Evolutionary conservation across 2,888 invertebrate species (phyloP), one percentile per base, ranked within the genome.

Genomic region (Kuschelorhynchus macadamiae): DNA sequence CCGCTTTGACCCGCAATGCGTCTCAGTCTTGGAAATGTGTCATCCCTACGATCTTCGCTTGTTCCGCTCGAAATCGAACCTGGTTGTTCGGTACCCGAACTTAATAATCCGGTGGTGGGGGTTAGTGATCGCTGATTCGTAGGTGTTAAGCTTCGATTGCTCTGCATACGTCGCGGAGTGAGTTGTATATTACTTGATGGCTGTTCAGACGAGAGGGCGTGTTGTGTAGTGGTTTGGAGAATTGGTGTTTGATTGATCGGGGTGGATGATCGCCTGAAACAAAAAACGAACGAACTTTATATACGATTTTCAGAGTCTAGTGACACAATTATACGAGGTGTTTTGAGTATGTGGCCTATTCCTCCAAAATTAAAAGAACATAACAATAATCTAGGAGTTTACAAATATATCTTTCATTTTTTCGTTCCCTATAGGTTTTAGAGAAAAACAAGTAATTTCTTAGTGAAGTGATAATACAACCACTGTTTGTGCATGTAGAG

Each of bases 191-290:
- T 18, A 25, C 7, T 50, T 16, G 41, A 32, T 2, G 57, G n/a
- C 16, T 47, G 56, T 7, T 64, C 63, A 12, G n/a, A 12, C 32
- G 46, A 20, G 5, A 46, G 18, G 7, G 46, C 16, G 12, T 63
- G 32, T 39, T 55, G 64, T 1, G 32, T 25, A 0, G 39, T 7
- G 21, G 2, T 30, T 33, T 52, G 62, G 14, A 50, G 20, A 9
- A 47, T 39, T n/a, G 61, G 46, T 14, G 57, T 42, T 60, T 59
- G 66, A 16, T 20, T 57, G 20, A 21, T 68, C 21, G 65, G 61
- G 7, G 69, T 61, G 12, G 65, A 49, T 7, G 65, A 61, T 11
- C 69, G 69, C 69, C 69, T 70, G 61, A 16, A 67, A 67, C 18
- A 33, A 59, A 66, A 16, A 62, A 21, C n/a, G n/a, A n/a, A n/a